Evolutionary conservation across 1,140 invertebrate species (phyloP).

Genomic region (Brachionus sp.): DNA sequence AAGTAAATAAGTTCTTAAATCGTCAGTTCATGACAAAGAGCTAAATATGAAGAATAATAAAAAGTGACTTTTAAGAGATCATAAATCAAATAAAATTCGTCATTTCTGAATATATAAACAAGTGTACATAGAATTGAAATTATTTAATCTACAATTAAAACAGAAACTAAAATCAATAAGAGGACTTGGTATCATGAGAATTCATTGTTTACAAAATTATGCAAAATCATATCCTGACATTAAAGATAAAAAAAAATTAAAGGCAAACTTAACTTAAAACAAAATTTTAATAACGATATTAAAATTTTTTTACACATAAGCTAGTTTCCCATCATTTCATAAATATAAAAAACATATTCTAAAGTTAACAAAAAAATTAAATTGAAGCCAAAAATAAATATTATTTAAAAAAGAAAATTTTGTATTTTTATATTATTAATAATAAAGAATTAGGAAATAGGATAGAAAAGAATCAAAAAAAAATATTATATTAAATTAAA

Average conservation of each 20-base stretch:
- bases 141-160: background rate
- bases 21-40: background rate
- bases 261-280: no score
- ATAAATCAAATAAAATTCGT: background rate
- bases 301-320: background rate
- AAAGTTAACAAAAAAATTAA: background rate
- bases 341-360: background rate
- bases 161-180: background rate
- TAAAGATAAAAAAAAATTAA: background rate
- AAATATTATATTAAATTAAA: no score
- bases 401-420: no score
- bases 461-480: no score
- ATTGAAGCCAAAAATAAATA: background rate
- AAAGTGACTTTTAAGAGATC: background rate
- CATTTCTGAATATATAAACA: background rate
- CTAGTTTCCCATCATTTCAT: background rate
- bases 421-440: no score
- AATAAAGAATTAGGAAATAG: no score
- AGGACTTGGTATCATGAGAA: background rate
- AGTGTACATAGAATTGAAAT: background rate
- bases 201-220: background rate
- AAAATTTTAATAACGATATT: no score
- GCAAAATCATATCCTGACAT: background rate
- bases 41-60: no score
- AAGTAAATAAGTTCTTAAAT: background rate